Evolutionary conservation across 2,797 vertebrate genomes (phyloP), one percentile per base, ranked within the genome.

Genomic region (Hydrolagus colliei): DNA sequence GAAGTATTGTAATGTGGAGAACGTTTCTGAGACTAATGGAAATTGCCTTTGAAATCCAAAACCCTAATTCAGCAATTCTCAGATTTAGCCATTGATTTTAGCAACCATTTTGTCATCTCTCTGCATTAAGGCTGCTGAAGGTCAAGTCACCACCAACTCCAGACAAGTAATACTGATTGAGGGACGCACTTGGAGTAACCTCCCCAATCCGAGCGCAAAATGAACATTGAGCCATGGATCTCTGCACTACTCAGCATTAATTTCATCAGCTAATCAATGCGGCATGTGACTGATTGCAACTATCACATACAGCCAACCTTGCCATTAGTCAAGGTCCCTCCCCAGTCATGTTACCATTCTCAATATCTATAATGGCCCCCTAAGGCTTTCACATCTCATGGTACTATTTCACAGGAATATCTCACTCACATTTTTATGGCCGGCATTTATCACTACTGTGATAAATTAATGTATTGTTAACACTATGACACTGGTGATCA

Each of bases 51-150:
- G 41, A 52, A 52, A 67, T 12, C 62, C 67, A 14, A n/a, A 65
- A 35, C 8, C 62, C 59, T 14, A 52, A 52, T 80, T 80, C 8
- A 67, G 8, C 3, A 2, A 9, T 67, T 35, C 62, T 67, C 78
- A 80, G n/a, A 14, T 80, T 80, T 32, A 80, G 20, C 9, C 22
- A 80, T 80, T 80, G 78, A 67, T 67, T 80, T 80, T 80, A 52
- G n/a, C 61, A 65, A 27, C 77, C 59, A 78, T 78, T 78, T 78
- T 78, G 4, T 78, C n/a, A 27, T 62, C 62, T 80, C 62, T 65
- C 22, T 78, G 61, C 78, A 79, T 35, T 63, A 65, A 16, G 1
- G 8, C 63, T 27, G 22, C 63, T 18, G 62, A 80, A 80, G 78
- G 22, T 80, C 78, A 80, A 67, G 27, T 65, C 14, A 32, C 78